Conservation (phyloP, 2,888 invertebrate genomes). For the Drosophila kokeensis region DNA sequence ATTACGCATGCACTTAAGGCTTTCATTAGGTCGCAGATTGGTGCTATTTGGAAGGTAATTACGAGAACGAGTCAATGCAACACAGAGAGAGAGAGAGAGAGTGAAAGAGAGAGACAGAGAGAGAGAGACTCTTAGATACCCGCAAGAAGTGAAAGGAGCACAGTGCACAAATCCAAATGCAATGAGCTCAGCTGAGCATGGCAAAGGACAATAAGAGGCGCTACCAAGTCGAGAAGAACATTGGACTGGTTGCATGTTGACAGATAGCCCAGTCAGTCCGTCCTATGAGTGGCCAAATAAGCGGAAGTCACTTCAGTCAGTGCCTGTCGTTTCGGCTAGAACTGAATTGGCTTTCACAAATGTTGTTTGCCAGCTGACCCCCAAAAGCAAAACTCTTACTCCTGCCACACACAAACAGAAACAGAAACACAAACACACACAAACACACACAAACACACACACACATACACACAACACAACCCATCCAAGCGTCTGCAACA, state of each 20-base stretch:
- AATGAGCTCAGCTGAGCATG: constrained; percentile 42
- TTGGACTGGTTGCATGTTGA: constrained; percentile 52
- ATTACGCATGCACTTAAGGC: constrained; percentile 79
- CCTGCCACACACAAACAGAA: neutral
- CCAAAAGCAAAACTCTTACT: constrained; percentile 60
- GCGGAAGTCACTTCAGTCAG: constrained; percentile 73
- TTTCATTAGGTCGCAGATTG: constrained; percentile 78
- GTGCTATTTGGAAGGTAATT: constrained; percentile 76
- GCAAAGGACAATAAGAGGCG: constrained; percentile 45
- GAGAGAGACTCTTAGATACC: constrained; percentile 35
- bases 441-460: no score
- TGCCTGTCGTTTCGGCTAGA: constrained; percentile 38
- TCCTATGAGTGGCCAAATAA: constrained; percentile 24
- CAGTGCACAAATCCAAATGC: constrained; percentile 58
- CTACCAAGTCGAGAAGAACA: constrained; percentile 38
- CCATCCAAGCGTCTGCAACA: constrained; percentile 65
- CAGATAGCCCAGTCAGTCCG: constrained; percentile 22
- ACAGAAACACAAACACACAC: neutral
- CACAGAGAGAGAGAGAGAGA: neutral
- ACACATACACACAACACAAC: constrained; percentile 7
- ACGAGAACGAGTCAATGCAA: constrained; percentile 34
- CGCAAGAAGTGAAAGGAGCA: constrained; percentile 55
- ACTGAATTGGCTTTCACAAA: constrained; percentile 68
- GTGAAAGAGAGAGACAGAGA: neutral
- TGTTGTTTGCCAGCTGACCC: constrained; percentile 69